Evolutionary conservation across 2,888 invertebrate genomes (phyloP).

Genomic region (Ariolimax columbianus): DNA sequence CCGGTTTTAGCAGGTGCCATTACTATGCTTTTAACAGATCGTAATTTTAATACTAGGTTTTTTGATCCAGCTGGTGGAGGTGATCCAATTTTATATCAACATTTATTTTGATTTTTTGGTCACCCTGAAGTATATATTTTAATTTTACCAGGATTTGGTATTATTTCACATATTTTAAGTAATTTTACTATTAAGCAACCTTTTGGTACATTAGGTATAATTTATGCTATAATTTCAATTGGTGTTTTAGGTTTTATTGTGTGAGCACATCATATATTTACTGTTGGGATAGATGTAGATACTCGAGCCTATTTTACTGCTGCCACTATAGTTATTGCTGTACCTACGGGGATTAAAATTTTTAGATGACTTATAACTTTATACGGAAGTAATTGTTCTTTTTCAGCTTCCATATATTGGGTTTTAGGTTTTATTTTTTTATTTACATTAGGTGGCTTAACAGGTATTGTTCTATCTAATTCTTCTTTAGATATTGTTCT

Average conservation of each 20-base stretch:
- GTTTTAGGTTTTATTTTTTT: slow-evolving; percentile 87
- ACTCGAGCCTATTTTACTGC: slow-evolving; percentile 91
- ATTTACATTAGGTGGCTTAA: slow-evolving; percentile 86
- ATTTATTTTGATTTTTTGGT: slow-evolving; percentile 92
- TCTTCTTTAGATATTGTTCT: slow-evolving; percentile 87
- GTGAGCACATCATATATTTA: slow-evolving; percentile 92
- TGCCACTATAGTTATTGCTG: slow-evolving; percentile 89
- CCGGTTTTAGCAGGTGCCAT: slow-evolving; percentile 89
- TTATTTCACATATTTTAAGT: slow-evolving; percentile 88
- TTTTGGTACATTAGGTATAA: slow-evolving; percentile 87
- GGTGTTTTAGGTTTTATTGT: slow-evolving; percentile 90
- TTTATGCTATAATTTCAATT: slow-evolving; percentile 91
- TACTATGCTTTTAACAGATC: slow-evolving; percentile 88
- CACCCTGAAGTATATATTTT: slow-evolving; percentile 92
- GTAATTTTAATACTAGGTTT: slow-evolving; percentile 89
- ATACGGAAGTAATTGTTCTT: slow-evolving; percentile 83
- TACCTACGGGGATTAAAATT: slow-evolving; percentile 91
- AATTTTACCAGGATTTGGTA: slow-evolving; percentile 90
- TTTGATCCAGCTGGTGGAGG: slow-evolving; percentile 90
- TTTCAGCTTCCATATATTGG: slow-evolving; percentile 84
- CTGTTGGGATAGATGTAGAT: slow-evolving; percentile 90
- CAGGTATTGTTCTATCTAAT: slow-evolving; percentile 81
- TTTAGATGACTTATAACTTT: slow-evolving; percentile 84
- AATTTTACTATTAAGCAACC: slow-evolving; percentile 84
- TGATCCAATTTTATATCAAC: slow-evolving; percentile 89